Base-by-base conservation (phyloP, 2,888 invertebrate genomes). In the Lycia hirtaria region DNA sequence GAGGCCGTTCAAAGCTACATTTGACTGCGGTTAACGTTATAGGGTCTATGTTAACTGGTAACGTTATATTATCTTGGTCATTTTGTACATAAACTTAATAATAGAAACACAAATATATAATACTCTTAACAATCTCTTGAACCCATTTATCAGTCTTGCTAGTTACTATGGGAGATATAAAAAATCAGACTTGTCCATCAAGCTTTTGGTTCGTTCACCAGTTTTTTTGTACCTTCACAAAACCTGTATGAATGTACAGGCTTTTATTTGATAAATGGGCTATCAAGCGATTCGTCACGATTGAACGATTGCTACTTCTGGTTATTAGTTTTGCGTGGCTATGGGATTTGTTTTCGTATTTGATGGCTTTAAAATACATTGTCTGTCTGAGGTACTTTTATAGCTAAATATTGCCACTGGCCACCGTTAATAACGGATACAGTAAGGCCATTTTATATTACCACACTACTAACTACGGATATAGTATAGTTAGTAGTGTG, bases 271-370 rank as follows among this genome's bases (percentile, higher is more conserved):
- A 61, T 60, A 61, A 61, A 65, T 65, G 37, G 57, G 22, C 60
- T 63, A 65, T 57, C 56, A 52, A 62, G 56, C 47, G 51, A 65
- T 65, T 63, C 56, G 60, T 56, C 60, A 65, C 56, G 62, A 60
- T 58, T 53, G 45, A 50, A 44, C 24, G 49, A 33, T 33, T 50
- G 28, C 37, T 50, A 60, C 60, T 61, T 63, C 51, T 59, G 47
- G 54, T 59, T 55, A 57, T 58, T 55, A 41, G 38, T 35, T 49
- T 59, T 50, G 44, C 59, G 52, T 58, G 57, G 52, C 57, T 44
- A 58, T 52, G 41, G 47, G 48, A 57, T 57, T 56, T 47, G 45
- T 45, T 49, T 44, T 30, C 20, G 12, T 10, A 44, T 26, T 48
- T 32, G 43, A 50, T 40, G 33, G 26, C 17, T 51, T 56, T 38